Percentiles rank a stretch among this genome's conserved stretches.
Conservation (phyloP, 2,888 invertebrate species). For the Amphimallon solstitiale region DNA sequence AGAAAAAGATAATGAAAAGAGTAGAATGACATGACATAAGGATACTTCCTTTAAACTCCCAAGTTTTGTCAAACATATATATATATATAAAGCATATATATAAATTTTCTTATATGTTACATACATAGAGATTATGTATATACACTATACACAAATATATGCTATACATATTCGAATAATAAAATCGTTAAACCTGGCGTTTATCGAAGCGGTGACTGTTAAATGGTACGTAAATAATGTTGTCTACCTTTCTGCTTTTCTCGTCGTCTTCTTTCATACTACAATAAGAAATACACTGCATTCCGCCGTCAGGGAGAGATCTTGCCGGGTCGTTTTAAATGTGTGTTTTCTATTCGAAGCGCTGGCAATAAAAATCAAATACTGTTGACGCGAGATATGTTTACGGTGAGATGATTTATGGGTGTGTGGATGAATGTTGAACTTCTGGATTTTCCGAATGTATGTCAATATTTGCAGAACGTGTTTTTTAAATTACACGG, state of each 20-base stretch:
- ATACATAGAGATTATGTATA: background rate
- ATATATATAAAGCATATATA: too few relatives aligned
- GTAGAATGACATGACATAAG: too few relatives aligned
- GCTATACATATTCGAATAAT: conserved; percentile 15
- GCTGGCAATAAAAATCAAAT: conserved; percentile 24
- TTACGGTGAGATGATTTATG: background rate
- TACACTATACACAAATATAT: background rate
- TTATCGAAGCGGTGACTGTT: conserved; percentile 18
- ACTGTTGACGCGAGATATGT: conserved; percentile 1
- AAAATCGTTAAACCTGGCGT: conserved; percentile 22
- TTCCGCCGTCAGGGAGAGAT: too few relatives aligned
- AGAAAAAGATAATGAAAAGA: too few relatives aligned
- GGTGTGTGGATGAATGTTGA: background rate
- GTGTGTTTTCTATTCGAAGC: conserved; percentile 17
- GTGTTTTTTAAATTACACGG: too few relatives aligned
- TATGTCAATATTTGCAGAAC: too few relatives aligned
- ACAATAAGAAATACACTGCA: too few relatives aligned
- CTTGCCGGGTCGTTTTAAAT: conserved; percentile 7
- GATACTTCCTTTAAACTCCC: too few relatives aligned
- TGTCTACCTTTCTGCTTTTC: conserved; percentile 12
- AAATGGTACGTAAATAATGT: conserved; percentile 30
- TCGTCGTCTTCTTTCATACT: background rate
- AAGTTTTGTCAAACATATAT: too few relatives aligned
- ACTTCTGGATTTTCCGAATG: too few relatives aligned
- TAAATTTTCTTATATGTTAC: too few relatives aligned